phyloP scores from a whole-genome alignment of 2,797 vertebrate species.

The Ambastaia sidthimunki region DNA sequence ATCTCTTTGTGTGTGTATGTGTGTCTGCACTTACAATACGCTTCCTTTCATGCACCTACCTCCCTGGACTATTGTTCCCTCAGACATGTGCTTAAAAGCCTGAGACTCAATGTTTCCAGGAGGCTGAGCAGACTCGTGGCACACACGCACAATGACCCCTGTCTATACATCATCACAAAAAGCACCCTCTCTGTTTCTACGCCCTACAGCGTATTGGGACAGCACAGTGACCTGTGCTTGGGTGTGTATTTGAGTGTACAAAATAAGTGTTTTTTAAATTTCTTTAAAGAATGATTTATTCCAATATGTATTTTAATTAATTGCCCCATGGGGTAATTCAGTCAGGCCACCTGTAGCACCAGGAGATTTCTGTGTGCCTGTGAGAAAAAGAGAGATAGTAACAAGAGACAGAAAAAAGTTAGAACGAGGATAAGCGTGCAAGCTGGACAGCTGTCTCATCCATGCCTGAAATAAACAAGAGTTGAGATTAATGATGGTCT shows the following conservation, averaged over 20 bases:
- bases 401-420: constrained; percentile 7
- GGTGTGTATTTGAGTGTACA: constrained; percentile 17
- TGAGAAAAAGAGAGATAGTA: neutral
- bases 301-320: too few relatives aligned
- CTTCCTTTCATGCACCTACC: constrained; percentile 72
- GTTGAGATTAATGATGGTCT: constrained; percentile 89
- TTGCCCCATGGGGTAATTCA: constrained; percentile 61
- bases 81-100: constrained; percentile 69
- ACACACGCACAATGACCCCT: constrained; percentile 70
- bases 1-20: constrained; percentile 74
- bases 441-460: constrained; percentile 84
- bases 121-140: constrained; percentile 65
- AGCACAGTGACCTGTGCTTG: constrained; percentile 66
- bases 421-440: constrained; percentile 58
- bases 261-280: neutral
- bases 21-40: constrained; percentile 65
- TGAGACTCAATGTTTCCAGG: constrained; percentile 71
- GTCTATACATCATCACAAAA: neutral
- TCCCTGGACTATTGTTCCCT: constrained; percentile 67
- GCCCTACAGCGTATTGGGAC: constrained; percentile 61
- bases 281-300: neutral
- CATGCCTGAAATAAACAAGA: constrained; percentile 83
- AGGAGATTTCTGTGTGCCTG: constrained; percentile 61
- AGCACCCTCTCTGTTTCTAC: neutral
- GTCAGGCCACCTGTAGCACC: constrained; percentile 69